Conservation (phyloP, 2,797 vertebrate genomes). For the Neopelma chrysocephalum region DNA sequence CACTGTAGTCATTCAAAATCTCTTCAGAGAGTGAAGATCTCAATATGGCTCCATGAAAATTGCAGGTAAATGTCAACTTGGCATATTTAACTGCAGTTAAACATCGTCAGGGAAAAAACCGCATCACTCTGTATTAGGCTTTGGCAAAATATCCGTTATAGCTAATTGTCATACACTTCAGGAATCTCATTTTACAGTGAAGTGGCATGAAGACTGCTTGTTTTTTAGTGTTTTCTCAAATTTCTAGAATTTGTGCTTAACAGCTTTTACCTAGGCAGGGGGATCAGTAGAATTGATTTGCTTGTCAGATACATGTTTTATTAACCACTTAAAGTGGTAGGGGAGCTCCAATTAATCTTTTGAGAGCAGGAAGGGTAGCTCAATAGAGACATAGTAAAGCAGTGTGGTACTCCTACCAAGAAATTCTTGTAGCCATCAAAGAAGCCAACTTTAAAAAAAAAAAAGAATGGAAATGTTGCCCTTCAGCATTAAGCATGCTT, state of each 20-base stretch:
- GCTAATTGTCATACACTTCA: neutral
- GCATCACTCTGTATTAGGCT: neutral
- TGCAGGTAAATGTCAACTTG: slow-evolving; percentile 36
- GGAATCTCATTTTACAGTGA: neutral
- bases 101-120: neutral
- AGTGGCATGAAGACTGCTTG: neutral
- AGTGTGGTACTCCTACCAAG: neutral
- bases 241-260: neutral
- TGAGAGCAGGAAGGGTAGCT: neutral
- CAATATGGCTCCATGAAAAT: slow-evolving; percentile 29
- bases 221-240: neutral
- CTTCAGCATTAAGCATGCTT: neutral
- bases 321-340: neutral
- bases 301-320: neutral
- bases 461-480: neutral
- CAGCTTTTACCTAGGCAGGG: neutral
- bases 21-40: slow-evolving; percentile 15
- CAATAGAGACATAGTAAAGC: neutral
- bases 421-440: neutral
- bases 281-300: neutral
- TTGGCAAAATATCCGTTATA: neutral
- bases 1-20: neutral
- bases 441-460: neutral
- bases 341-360: neutral
- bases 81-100: slow-evolving; percentile 30